Evolutionary conservation across 2,888 invertebrate genomes (phyloP), one percentile per base, ranked within the genome.

Genomic region (Ditylenchus weischeri): DNA sequence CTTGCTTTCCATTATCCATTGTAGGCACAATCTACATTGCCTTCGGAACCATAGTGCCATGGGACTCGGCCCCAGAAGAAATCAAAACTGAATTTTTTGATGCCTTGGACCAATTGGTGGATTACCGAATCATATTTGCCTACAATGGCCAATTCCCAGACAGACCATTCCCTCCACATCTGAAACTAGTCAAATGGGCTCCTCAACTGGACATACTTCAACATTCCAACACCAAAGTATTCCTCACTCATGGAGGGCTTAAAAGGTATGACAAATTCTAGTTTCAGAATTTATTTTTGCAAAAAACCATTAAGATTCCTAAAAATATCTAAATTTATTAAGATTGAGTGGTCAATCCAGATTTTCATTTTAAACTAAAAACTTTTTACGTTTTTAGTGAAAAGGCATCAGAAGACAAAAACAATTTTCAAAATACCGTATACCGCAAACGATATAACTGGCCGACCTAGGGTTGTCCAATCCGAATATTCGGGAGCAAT

Each of bases 221-320:
- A 18, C 71, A 75, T 61, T 21, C 51, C 13, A 72, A 64, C 19
- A 75, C 76, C 1, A 35, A 48, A 13, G 19, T 63, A 15, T 75
- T 70, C 54, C 57, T 75, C n/a, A 68, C 70, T 10, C 75, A 75
- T 62, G 74, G 70, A 11, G 75, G 75, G 58, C 63, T 77, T 10
- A 75, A 75, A 57, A 76, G 73, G 74, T 72, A 29, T 29, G 5
- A 29, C 2, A 29, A 29, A 29, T 15, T 4, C n/a, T n/a, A n/a
- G n/a, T n/a, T n/a, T n/a, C 48, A 8, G 35, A 23, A 35, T 4
- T 15, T 5, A 13, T 15, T 13, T 57, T 13, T 15, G 57, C 13
- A 57, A 57, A 21, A n/a, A n/a, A n/a, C n/a, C n/a, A n/a, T n/a
- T n/a, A n/a, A n/a, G n/a, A n/a, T n/a, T n/a, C n/a, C n/a, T n/a